Percentiles rank a stretch among this genome's conserved stretches.
Evolutionary conservation across 2,113 vertebrate genomes (phyloP).

Genomic region (Ailurus styani): DNA sequence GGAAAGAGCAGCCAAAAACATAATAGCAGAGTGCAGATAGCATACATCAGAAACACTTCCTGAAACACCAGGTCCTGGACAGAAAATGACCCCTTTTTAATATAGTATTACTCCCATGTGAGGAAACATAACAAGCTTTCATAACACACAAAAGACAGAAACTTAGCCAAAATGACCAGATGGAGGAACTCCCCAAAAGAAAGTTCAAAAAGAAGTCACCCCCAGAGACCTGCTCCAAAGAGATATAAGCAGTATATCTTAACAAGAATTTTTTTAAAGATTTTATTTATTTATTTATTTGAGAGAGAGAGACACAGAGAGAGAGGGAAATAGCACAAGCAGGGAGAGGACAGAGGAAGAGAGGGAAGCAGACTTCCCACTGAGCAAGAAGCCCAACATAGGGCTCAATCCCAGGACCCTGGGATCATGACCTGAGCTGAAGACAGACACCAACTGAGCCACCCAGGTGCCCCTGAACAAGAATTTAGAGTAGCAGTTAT

Average conservation of each 20-base stretch:
- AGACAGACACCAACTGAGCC: too few relatives aligned
- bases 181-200: background rate
- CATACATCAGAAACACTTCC: background rate
- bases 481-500: background rate
- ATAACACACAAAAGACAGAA: background rate
- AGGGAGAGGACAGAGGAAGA: too few relatives aligned
- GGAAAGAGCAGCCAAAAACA: background rate
- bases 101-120: background rate
- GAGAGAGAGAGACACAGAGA: too few relatives aligned
- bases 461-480: too few relatives aligned
- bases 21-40: background rate
- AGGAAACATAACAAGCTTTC: background rate
- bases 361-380: too few relatives aligned
- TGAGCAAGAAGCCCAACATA: too few relatives aligned
- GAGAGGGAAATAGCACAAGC: too few relatives aligned
- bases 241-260: background rate
- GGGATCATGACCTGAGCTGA: too few relatives aligned
- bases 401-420: too few relatives aligned
- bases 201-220: background rate
- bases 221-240: background rate
- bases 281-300: too few relatives aligned
- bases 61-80: background rate
- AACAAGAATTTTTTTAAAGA: background rate
- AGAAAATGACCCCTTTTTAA: background rate
- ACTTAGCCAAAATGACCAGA: background rate